phyloP scores from a whole-genome alignment of 2,888 invertebrate species.

The Idaea dimidiata region DNA sequence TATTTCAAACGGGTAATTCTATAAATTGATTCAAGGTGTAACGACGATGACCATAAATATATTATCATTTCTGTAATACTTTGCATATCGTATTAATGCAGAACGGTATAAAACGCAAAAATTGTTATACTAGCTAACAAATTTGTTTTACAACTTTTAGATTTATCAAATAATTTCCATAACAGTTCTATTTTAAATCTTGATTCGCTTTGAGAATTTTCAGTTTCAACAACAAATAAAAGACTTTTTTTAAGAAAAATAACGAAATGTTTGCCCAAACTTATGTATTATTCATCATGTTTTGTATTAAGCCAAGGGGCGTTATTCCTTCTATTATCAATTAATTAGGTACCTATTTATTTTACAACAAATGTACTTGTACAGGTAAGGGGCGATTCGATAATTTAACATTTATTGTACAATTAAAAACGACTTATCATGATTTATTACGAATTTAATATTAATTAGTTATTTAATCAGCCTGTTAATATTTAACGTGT shows the following conservation, averaged over 20 bases:
- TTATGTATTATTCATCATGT: not conserved
- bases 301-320: not conserved
- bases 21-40: not conserved
- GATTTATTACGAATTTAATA: constrained; percentile 62
- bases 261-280: not conserved
- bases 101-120: not conserved
- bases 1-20: no score
- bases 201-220: no score
- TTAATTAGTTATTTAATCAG: constrained; percentile 47
- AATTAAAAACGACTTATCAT: constrained; percentile 36
- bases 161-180: not conserved
- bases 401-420: constrained; percentile 32
- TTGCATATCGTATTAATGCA: no score
- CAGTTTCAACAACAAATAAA: not conserved
- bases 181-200: no score
- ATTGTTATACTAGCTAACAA: not conserved
- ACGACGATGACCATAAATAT: no score
- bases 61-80: no score
- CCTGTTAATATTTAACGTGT: constrained; percentile 38
- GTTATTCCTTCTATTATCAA: not conserved
- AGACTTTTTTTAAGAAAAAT: not conserved
- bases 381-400: constrained; percentile 24
- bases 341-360: constrained; percentile 37
- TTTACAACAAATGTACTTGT: constrained; percentile 36
- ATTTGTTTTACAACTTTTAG: not conserved